These are phyloP conservation scores for Champsocephalus gunnari DNA, from an alignment of 2,797 vertebrate genomes.

Conservation along the genomic window DNA sequence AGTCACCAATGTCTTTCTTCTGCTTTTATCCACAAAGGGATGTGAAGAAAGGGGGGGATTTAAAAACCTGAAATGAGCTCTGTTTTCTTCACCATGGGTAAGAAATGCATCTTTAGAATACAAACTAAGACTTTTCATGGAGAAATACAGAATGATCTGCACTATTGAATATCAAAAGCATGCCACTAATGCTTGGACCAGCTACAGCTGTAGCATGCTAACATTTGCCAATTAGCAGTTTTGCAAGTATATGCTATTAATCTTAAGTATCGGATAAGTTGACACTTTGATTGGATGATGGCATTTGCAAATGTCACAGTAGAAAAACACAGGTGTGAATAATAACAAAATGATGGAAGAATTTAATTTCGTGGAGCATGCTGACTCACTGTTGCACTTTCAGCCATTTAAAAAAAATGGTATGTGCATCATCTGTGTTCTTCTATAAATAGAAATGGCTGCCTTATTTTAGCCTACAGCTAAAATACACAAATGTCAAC, in stretches of 20 bases:
- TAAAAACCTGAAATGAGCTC: conserved; percentile 9
- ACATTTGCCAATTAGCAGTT: neutral
- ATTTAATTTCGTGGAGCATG: neutral
- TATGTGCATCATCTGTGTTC: neutral
- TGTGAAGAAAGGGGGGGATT: neutral
- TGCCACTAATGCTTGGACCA: neutral
- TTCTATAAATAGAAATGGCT: neutral
- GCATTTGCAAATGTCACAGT: neutral
- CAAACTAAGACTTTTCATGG: conserved; percentile 19
- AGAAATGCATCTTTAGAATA: conserved; percentile 1
- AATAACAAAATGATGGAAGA: neutral
- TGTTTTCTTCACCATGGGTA: conserved; percentile 22
- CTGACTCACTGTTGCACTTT: neutral
- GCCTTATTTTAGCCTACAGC: neutral
- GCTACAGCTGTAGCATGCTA: neutral
- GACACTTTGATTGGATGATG: neutral
- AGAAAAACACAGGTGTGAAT: neutral
- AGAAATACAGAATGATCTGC: conserved; percentile 1
- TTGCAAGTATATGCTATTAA: neutral
- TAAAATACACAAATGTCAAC: conserved; percentile 17
- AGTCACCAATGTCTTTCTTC: conserved; percentile 50
- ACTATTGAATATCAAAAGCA: conserved; percentile 46
- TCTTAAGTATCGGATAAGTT: neutral
- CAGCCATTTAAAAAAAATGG: neutral
- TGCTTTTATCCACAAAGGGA: conserved; percentile 33